These are phyloP conservation scores for Castor canadensis DNA, from an alignment of 2,113 vertebrate genomes.

Conservation along the genomic window DNA sequence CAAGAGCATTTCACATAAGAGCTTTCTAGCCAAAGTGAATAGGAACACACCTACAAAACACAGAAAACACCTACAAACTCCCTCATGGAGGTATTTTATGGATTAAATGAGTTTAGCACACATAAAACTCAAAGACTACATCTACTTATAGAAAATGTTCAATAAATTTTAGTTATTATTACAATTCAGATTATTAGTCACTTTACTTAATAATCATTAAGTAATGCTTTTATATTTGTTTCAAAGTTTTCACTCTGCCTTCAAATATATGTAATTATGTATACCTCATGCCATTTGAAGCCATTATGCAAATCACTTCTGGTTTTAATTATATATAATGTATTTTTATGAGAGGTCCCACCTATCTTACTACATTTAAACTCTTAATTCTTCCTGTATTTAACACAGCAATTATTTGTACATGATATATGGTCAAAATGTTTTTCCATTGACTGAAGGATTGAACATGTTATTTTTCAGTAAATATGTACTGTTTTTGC, in stretches of 20 bases:
- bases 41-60: neutral
- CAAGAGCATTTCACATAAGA: neutral
- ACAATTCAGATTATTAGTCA: neutral
- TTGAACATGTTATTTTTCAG: neutral
- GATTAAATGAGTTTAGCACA: neutral
- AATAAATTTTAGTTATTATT: neutral
- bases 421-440: neutral
- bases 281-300: neutral
- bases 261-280: neutral
- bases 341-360: neutral
- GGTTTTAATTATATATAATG: neutral
- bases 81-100: neutral
- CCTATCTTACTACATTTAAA: neutral
- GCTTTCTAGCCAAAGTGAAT: neutral
- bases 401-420: neutral
- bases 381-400: neutral
- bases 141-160: neutral
- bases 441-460: constrained; percentile 14
- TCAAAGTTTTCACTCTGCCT: constrained; percentile 7
- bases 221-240: constrained; percentile 18
- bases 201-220: constrained; percentile 30
- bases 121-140: neutral
- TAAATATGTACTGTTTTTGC: neutral
- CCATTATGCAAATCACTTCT: neutral
- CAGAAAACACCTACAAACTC: neutral